Evolutionary conservation across 2,888 invertebrate species (phyloP).

Genomic region (Magallana nippona): DNA sequence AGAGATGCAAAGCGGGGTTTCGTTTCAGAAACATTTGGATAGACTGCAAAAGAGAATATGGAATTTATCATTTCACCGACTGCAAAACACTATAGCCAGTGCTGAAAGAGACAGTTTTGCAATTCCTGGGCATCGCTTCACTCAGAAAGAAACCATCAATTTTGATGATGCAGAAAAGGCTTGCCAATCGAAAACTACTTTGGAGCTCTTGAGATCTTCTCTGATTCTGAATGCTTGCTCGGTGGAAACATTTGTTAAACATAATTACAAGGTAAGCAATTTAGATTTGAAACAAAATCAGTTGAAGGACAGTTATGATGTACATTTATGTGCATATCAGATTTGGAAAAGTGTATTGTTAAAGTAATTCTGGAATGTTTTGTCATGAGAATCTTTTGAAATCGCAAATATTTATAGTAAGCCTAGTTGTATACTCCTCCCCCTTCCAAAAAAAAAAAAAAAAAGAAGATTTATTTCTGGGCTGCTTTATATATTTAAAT

Average conservation of each 20-base stretch:
- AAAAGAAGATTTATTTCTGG: too few species aligned
- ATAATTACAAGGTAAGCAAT: slow-evolving; percentile 66
- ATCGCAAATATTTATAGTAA: too few species aligned
- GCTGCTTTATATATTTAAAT: too few species aligned
- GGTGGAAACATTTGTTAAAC: slow-evolving; percentile 62
- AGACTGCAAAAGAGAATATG: background rate
- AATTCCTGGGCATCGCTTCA: background rate
- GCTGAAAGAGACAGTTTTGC: background rate
- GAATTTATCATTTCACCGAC: background rate
- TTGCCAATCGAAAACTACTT: slow-evolving; percentile 58
- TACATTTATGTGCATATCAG: background rate
- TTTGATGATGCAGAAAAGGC: slow-evolving; percentile 59
- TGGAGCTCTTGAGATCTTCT: slow-evolving; percentile 66
- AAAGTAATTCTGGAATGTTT: too few species aligned
- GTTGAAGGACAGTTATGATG: background rate
- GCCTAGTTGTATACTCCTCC: too few species aligned
- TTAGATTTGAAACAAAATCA: background rate
- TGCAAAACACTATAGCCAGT: background rate
- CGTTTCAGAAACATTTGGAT: background rate
- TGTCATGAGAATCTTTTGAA: too few species aligned
- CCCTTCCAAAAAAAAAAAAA: too few species aligned
- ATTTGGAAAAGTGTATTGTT: too few species aligned
- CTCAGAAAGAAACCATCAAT: background rate
- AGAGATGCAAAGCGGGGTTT: background rate
- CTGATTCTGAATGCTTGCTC: slow-evolving; percentile 70